Base-by-base conservation (phyloP, 1,140 invertebrate species). In the Sitophilus oryzae region DNA sequence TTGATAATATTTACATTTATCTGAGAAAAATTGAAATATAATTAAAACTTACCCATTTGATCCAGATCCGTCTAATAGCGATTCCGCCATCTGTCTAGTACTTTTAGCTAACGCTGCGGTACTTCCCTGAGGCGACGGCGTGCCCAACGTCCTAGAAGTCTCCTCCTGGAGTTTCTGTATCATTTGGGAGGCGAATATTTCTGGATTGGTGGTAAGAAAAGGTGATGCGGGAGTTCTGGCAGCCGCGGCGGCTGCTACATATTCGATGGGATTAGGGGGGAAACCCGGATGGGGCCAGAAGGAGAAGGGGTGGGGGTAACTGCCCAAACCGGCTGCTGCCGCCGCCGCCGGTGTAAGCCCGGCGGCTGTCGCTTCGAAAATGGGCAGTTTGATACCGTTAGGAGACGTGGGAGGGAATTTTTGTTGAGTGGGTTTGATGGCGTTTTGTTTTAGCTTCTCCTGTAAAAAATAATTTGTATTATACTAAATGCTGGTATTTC, bases 121-220 rank as follows among this genome's bases (percentile, higher is more conserved):
- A 65, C 60, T 48, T 62, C 65, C 46, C 62, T 51, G 48, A 60
- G 34, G 66, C 65, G 51, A 56, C 41, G 59, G 69, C 49, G 10
- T 21, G 3, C 64, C 58, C 11, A 66, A 62, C 30, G 56, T 69
- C 49, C 59, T 73, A 68, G 58, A 62, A 30, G 60, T 67, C 22
- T 74, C 86, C 61, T 89, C 87, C 58, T 88, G 83, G 40, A 89
- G 71, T 20, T 85, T 80, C 40, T 86, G 82, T 75, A 89, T 88
- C 78, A 89, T 85, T 60, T 89, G 87, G 9, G 85, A 83, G 1
- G 87, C 86, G 67, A 89, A 88, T 61, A 88, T 82, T 34, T 84
- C 82, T 10, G 78, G 77, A 30, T 81, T 73, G 45, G 77, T 74
- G 19, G 77, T 68, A 16, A 77, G 71, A 48, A 80, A 76, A 57